A percentile compares a stretch with the other conserved stretches of the same genome.
phyloP scores from a whole-genome alignment of 2,888 invertebrate genomes.

The Taphrorychus bicolor region DNA sequence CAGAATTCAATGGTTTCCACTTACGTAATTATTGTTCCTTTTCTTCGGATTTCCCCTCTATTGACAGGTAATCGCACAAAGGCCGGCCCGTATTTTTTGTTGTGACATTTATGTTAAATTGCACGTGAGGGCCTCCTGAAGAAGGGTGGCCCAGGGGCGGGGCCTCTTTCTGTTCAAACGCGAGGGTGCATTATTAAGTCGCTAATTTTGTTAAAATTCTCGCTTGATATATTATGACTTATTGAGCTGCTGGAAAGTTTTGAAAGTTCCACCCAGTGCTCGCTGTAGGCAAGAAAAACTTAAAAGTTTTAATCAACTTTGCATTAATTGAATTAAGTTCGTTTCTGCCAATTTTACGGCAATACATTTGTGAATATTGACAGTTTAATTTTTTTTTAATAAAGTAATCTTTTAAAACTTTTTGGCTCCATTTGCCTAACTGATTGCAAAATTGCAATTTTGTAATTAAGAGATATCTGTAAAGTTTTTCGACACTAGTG shows the following conservation, averaged over 20 bases:
- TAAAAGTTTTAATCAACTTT: conserved; percentile 15
- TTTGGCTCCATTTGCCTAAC: too few relatives aligned
- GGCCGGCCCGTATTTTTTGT: conserved; percentile 29
- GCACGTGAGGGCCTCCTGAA: conserved; percentile 6
- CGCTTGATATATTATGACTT: neutral
- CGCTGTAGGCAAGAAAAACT: neutral
- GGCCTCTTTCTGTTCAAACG: neutral
- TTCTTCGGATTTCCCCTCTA: conserved; percentile 19
- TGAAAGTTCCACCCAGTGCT: neutral
- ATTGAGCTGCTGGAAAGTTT: neutral
- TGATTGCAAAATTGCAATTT: too few relatives aligned
- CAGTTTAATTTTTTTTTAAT: conserved; percentile 9
- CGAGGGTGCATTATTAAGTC: too few relatives aligned
- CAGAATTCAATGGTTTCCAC: conserved; percentile 30
- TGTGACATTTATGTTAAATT: conserved; percentile 36
- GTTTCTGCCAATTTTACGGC: neutral
- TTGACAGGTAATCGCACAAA: conserved; percentile 34
- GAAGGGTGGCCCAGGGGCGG: conserved; percentile 17
- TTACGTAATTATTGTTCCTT: conserved; percentile 33
- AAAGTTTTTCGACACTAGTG: too few relatives aligned
- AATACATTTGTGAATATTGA: conserved; percentile 12
- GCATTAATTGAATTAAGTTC: conserved; percentile 20
- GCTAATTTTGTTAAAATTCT: conserved; percentile 1
- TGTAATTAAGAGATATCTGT: too few relatives aligned
- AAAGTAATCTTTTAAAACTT: conserved; percentile 2